Evolutionary conservation across 2,888 invertebrate genomes (phyloP), one percentile per base, ranked within the genome.

Genomic region (Alcis repandata): DNA sequence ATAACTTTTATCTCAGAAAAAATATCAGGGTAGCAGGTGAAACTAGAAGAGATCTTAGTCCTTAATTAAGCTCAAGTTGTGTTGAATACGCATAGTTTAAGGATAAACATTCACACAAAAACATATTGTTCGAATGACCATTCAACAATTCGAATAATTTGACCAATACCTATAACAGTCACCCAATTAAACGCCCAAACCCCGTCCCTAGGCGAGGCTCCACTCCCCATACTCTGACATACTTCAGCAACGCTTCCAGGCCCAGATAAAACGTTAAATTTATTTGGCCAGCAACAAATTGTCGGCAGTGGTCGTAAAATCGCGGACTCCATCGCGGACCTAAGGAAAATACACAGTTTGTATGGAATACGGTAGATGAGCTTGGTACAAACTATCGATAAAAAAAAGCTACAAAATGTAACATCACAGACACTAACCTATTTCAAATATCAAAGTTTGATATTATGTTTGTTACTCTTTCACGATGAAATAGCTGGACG

Each of bases 271-370:
- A 71, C 70, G 70, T 58, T 64, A 63, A 69, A 73, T 73, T 73
- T 73, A 73, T 73, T 71, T 72, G 67, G 70, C 69, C 70, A 60
- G 67, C 70, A 69, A 73, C 71, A 69, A 73, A 73, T 70, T 70
- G 70, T 67, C 67, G 67, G 57, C 63, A 48, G 48, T 36, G 64
- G 63, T 71, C 72, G 73, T 74, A 72, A 74, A 72, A 72, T 67
- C 69, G 70, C 67, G 72, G 72, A 74, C 68, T 74, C 72, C 70
- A 69, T 63, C 68, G 63, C 41, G 61, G 64, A 63, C 63, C 65
- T 53, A 59, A 61, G 53, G 61, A 64, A 59, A 53, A 70, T 64
- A 72, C 60, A 67, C 66, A 66, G 66, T 56, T n/a, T 1, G 1
- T 17, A 19, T 43, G 45, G 40, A 45, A 20, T 17, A 17, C 65